Percentiles rank a stretch among this genome's conserved stretches.
phyloP scores from a whole-genome alignment of 2,797 vertebrate genomes.

The Falco biarmicus region DNA sequence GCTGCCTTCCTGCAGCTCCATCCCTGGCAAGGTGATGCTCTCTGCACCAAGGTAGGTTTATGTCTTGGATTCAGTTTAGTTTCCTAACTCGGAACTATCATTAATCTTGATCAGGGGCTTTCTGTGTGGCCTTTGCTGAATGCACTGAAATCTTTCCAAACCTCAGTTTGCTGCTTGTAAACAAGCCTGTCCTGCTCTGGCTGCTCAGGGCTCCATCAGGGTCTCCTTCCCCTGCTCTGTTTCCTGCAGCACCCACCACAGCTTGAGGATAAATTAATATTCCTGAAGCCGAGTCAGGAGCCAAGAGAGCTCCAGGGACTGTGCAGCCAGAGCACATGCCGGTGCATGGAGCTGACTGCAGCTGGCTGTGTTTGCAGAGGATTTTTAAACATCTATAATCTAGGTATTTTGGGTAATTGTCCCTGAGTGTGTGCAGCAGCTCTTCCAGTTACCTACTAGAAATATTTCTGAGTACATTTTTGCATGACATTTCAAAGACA shows the following conservation, averaged over 20 bases:
- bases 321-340: neutral
- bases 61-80: conserved; percentile 12
- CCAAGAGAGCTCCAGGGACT: neutral
- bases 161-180: conserved; percentile 1
- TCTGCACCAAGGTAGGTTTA: neutral
- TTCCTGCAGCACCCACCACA: neutral
- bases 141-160: conserved; percentile 3
- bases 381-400: neutral
- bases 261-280: neutral
- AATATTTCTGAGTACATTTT: neutral
- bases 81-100: neutral
- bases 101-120: conserved; percentile 31
- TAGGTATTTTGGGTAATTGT: neutral
- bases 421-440: neutral
- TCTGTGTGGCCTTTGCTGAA: conserved; percentile 41
- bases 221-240: neutral
- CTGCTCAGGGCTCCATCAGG: neutral
- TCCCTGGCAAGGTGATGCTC: neutral
- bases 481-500: neutral
- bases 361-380: neutral
- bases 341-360: neutral
- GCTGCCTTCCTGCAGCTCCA: neutral
- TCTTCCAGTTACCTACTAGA: neutral
- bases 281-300: neutral
- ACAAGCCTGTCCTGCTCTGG: neutral